Base-by-base conservation (phyloP, 2,113 vertebrate genomes). In the Chitala chitala region DNA sequence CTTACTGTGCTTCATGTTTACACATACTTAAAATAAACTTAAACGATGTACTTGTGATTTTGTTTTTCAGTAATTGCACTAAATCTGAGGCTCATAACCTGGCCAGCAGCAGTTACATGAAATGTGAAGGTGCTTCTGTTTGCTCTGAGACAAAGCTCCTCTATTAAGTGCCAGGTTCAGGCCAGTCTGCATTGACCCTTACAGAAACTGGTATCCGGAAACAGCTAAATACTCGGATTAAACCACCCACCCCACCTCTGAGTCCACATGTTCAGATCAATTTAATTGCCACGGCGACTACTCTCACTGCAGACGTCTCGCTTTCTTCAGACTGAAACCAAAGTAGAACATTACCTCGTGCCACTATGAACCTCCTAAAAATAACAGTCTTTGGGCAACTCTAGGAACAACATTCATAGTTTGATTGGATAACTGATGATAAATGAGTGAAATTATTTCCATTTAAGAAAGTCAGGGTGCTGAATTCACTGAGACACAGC, bases 401-500 rank as follows among this genome's bases (percentile, higher is more conserved):
- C 9, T 15, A 44, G 64, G 64, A 66, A 20, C 20, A 15, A 17
- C 3, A 33, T 4, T 12, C 10, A 53, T 0, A 8, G 15, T 20
- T 33, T 38, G 20, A 53, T 66, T 31, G 3, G 24, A 74, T 42
- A 63, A 33, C 36, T 72, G 31, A 38, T 31, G 15, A 68, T n/a
- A 71, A 73, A 63, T 29, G 4, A 26, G 50, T 38, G 63, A 42
- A 51, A 38, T 64, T 26, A 50, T 38, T 33, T 53, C 46, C 26
- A 65, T 61, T 58, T 17, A 59, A 56, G 38, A 20, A 54, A 40
- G 36, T n/a, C 38, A 42, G 63, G 61, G 53, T 5, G 31, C 46
- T 55, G 74, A 31, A 56, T n/a, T 65, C 24, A 48, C 53, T 71
- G 6, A 73, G 46, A 48, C 29, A 58, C 42, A 56, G 50, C 38